phyloP scores from a whole-genome alignment of 2,888 invertebrate species.

The Hirtodrosophila duncani region DNA sequence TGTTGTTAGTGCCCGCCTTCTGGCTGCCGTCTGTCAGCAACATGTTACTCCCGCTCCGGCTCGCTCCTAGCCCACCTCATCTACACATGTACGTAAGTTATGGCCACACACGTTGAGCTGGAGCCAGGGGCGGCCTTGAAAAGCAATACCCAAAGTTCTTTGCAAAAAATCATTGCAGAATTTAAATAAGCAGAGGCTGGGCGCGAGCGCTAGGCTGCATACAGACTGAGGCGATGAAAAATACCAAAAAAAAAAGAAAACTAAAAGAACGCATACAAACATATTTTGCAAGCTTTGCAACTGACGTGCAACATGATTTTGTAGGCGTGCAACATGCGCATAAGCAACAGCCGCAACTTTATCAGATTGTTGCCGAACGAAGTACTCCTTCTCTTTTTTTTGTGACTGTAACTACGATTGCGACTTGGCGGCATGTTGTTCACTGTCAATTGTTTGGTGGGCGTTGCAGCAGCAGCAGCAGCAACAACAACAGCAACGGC shows the following conservation, averaged over 20 bases:
- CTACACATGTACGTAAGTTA: conserved; percentile 34
- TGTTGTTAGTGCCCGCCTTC: conserved; percentile 54
- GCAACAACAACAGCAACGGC: conserved; percentile 11
- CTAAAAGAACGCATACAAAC: conserved; percentile 29
- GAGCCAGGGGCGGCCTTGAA: conserved; percentile 61
- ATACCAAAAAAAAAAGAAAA: conserved; percentile 8
- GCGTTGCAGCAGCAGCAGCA: conserved; percentile 49
- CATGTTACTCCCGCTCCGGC: conserved; percentile 27
- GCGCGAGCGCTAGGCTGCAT: conserved; percentile 23
- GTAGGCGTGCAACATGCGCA: conserved; percentile 78
- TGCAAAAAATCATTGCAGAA: conserved; percentile 68
- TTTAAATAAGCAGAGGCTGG: conserved; percentile 74
- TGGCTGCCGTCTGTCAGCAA: conserved; percentile 68
- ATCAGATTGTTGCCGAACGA: conserved; percentile 58
- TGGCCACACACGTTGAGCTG: conserved; percentile 62
- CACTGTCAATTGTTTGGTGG: conserved; percentile 71
- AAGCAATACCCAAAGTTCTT: conserved; percentile 49
- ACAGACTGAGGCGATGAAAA: conserved; percentile 15
- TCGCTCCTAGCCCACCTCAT: conserved; percentile 13
- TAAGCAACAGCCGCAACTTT: conserved; percentile 72
- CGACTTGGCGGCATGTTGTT: conserved; percentile 59
- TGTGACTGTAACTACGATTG: too few relatives aligned
- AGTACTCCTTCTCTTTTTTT: conserved; percentile 10
- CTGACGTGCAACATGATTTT: conserved; percentile 78
- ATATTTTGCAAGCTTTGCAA: conserved; percentile 42